phyloP scores from a whole-genome alignment of 2,797 vertebrate genomes.

The Esox masquinongy region DNA sequence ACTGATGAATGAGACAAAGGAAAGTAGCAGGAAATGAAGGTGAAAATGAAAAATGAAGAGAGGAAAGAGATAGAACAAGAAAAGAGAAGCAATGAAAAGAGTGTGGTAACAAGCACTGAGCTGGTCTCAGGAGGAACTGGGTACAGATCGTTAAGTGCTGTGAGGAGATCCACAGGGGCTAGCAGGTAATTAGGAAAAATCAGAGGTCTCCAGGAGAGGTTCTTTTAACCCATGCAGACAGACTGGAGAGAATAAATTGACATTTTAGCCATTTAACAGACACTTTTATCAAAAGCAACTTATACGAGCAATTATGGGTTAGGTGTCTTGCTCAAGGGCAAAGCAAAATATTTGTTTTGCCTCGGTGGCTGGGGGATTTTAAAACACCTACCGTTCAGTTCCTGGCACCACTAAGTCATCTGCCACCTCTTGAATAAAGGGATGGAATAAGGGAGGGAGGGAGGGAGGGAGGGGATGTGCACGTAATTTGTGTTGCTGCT shows the following conservation, averaged over 20 bases:
- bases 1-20: neutral
- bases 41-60: neutral
- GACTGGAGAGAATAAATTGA: too few species aligned
- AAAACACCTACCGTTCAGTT: too few species aligned
- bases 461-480: neutral
- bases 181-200: slow-evolving; percentile 36
- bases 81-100: neutral
- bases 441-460: neutral
- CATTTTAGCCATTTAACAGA: too few species aligned
- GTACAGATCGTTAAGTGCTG: slow-evolving; percentile 19
- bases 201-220: slow-evolving; percentile 23
- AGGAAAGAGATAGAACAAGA: neutral
- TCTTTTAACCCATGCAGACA: slow-evolving; percentile 19
- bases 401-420: too few species aligned
- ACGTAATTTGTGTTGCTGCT: neutral
- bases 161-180: slow-evolving; percentile 16
- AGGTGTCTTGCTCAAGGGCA: too few species aligned
- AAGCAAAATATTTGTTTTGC: too few species aligned
- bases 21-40: neutral
- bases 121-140: neutral
- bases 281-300: too few species aligned
- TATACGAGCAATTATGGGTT: too few species aligned
- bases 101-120: neutral
- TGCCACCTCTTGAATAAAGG: too few species aligned
- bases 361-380: too few species aligned